A percentile compares a stretch with the other conserved stretches of the same genome.
These are phyloP conservation scores for Dicrurus megarhynchus DNA, from an alignment of 2,113 vertebrate species.

Conservation along the genomic window DNA sequence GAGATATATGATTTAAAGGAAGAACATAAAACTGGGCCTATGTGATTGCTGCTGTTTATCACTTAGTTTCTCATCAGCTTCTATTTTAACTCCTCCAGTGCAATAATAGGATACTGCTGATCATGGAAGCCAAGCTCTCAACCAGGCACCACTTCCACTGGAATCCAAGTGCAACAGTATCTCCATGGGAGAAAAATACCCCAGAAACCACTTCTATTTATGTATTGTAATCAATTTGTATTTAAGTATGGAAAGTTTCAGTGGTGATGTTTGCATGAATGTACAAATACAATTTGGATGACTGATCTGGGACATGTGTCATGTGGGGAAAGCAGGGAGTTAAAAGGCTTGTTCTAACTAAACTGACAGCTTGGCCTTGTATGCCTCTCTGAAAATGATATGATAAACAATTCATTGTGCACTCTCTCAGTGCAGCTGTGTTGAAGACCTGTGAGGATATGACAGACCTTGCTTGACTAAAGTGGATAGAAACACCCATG, in stretches of 20 bases:
- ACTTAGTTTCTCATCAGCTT: background rate
- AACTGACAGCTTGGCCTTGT: conserved; percentile 15
- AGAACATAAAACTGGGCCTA: background rate
- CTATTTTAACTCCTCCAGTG: background rate
- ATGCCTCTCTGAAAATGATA: background rate
- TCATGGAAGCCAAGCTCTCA: background rate
- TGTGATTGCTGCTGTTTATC: background rate
- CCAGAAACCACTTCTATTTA: background rate
- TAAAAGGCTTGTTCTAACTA: background rate
- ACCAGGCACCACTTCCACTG: background rate
- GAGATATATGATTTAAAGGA: background rate
- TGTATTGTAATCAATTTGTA: background rate
- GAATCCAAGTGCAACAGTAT: background rate
- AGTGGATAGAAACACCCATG: conserved; percentile 18
- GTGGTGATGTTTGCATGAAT: background rate
- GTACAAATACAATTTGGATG: background rate
- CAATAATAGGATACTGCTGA: background rate
- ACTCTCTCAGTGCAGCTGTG: background rate
- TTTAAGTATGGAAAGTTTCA: background rate
- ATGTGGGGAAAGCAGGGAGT: background rate
- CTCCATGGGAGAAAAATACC: background rate
- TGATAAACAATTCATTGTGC: background rate
- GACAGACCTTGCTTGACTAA: background rate
- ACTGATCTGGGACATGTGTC: background rate
- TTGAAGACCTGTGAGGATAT: background rate